Evolutionary conservation across 2,888 invertebrate genomes (phyloP).

Genomic region (Cephus spinipes): DNA sequence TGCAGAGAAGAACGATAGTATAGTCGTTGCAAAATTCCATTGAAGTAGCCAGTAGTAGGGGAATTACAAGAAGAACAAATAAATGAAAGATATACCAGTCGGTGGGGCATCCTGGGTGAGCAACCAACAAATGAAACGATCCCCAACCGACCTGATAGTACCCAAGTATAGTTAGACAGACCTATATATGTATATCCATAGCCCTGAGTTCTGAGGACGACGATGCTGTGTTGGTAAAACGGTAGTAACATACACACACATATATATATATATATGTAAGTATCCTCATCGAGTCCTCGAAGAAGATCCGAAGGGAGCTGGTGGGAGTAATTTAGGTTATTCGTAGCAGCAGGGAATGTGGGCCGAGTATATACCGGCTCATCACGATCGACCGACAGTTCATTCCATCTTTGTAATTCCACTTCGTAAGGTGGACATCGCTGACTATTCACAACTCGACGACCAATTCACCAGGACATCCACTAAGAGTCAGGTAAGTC

Average conservation of each 20-base stretch:
- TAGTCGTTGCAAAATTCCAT: background rate
- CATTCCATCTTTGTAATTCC: conserved; percentile 57
- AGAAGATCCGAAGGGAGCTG: conserved; percentile 13
- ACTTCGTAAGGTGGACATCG: conserved; percentile 36
- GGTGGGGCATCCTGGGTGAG: background rate
- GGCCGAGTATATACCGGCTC: conserved; percentile 64
- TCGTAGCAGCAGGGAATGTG: conserved; percentile 64
- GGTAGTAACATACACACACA: background rate
- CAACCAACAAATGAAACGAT: background rate
- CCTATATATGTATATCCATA: background rate
- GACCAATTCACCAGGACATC: background rate
- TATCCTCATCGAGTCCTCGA: background rate
- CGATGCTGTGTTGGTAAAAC: background rate
- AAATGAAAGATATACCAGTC: background rate
- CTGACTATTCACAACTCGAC: background rate
- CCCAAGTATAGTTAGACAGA: background rate
- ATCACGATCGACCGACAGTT: conserved; percentile 58
- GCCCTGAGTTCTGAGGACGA: background rate
- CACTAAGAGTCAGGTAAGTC: background rate
- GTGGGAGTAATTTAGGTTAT: conserved; percentile 66
- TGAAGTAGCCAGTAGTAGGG: background rate
- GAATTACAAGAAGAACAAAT: background rate
- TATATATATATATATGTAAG: too few relatives aligned
- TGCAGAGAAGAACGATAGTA: background rate
- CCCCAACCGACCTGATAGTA: background rate